Conservation (phyloP, 2,888 invertebrate species). For the Argyra leucocephala region DNA sequence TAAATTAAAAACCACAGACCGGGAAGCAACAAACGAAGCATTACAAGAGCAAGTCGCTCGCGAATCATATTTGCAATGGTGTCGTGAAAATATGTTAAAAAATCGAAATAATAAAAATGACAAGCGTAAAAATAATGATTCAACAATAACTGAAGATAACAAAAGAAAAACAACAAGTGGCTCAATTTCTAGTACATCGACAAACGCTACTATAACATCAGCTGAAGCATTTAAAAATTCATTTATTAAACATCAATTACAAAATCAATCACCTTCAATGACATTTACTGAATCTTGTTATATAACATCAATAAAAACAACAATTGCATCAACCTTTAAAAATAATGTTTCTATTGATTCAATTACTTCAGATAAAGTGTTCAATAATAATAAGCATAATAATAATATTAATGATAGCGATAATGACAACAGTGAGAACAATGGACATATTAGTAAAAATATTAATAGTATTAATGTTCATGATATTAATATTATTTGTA, state of each 20-base stretch:
- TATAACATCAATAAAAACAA: slow-evolving; percentile 18
- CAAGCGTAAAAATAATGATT: neutral
- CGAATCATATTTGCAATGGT: slow-evolving; percentile 75
- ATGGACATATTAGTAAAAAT: neutral
- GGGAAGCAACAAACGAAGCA: slow-evolving; percentile 86
- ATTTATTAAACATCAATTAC: slow-evolving; percentile 18
- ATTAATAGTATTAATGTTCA: neutral
- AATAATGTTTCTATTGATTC: slow-evolving; percentile 36
- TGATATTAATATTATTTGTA: too few relatives aligned
- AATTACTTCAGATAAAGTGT: slow-evolving; percentile 32
- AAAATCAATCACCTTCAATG: neutral
- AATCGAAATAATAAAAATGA: slow-evolving; percentile 21
- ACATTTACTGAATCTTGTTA: neutral
- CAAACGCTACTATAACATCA: slow-evolving; percentile 22
- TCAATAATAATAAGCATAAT: slow-evolving; percentile 20
- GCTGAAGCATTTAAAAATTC: slow-evolving; percentile 14
- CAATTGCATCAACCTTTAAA: slow-evolving; percentile 35
- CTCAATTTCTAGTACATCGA: slow-evolving; percentile 11
- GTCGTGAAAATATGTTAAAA: slow-evolving; percentile 55
- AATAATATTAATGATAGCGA: neutral
- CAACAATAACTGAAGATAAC: neutral
- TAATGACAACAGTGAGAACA: neutral
- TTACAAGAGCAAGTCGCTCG: slow-evolving; percentile 79
- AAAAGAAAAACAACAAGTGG: neutral
- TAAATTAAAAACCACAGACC: slow-evolving; percentile 78